Conservation (phyloP, 2,888 invertebrate genomes). For the Beris chalybata region DNA sequence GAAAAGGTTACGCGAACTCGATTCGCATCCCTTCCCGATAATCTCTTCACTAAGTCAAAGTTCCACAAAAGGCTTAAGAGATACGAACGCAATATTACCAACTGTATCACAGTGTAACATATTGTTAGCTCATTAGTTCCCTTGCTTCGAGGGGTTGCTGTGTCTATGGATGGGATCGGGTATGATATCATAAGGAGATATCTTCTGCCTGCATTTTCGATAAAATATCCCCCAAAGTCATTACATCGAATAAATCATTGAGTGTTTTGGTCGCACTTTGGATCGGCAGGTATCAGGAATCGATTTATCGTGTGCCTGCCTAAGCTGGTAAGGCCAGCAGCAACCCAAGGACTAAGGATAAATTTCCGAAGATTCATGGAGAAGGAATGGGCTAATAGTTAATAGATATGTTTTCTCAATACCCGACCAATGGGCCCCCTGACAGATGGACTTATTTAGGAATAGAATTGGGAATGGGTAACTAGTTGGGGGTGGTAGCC, state of each 20-base stretch:
- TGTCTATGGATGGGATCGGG: too few relatives aligned
- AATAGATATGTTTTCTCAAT: too few relatives aligned
- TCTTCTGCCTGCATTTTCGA: too few relatives aligned
- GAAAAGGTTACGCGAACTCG: too few relatives aligned
- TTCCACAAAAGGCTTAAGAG: too few relatives aligned
- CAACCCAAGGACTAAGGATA: too few relatives aligned
- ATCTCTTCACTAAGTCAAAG: too few relatives aligned
- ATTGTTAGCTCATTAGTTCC: constrained; percentile 31
- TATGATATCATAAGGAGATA: too few relatives aligned
- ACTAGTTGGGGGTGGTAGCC: background rate
- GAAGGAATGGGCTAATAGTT: too few relatives aligned
- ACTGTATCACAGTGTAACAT: constrained; percentile 14
- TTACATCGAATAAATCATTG: constrained; percentile 24
- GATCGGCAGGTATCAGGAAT: constrained; percentile 25
- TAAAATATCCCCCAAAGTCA: constrained; percentile 10
- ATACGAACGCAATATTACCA: too few relatives aligned
- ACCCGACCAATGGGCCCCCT: background rate
- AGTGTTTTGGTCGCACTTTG: constrained; percentile 10
- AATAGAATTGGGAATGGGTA: background rate
- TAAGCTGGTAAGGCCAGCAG: background rate
- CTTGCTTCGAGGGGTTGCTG: background rate
- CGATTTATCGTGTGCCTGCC: constrained; percentile 31
- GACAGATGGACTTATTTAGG: constrained; percentile 28
- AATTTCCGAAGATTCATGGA: too few relatives aligned
- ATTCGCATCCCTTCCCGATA: too few relatives aligned